phyloP scores from a whole-genome alignment of 2,797 vertebrate species.

The Ispidina picta region DNA sequence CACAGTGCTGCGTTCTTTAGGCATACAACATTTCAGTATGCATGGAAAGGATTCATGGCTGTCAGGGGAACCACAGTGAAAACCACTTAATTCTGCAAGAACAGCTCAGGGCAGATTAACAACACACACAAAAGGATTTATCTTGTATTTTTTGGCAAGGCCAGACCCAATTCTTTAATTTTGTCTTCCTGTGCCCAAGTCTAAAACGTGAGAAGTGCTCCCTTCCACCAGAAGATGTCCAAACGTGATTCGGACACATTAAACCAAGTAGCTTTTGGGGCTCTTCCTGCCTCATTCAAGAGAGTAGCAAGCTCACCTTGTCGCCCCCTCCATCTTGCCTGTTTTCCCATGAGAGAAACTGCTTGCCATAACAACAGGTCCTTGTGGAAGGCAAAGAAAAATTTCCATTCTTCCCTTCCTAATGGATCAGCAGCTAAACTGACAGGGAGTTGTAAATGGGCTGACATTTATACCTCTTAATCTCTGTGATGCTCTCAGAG shows the following conservation, averaged over 20 bases:
- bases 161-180: not conserved
- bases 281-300: not conserved
- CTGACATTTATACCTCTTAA: not conserved
- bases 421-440: not conserved
- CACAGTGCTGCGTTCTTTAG: not conserved
- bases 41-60: not conserved
- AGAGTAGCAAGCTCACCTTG: not conserved
- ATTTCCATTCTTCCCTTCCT: not conserved
- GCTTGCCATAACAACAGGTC: not conserved
- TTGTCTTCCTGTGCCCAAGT: not conserved
- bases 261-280: not conserved
- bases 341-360: not conserved
- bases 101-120: not conserved
- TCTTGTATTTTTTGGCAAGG: not conserved
- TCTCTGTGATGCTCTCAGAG: not conserved
- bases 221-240: not conserved
- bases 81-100: not conserved
- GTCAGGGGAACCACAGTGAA: not conserved
- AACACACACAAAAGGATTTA: not conserved
- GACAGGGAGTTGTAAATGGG: not conserved
- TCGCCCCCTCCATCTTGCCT: not conserved
- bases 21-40: not conserved
- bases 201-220: not conserved
- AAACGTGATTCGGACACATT: not conserved
- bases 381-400: not conserved